Evolutionary conservation across 2,113 vertebrate genomes (phyloP), one percentile per base, ranked within the genome.

Genomic region (Equus przewalskii): DNA sequence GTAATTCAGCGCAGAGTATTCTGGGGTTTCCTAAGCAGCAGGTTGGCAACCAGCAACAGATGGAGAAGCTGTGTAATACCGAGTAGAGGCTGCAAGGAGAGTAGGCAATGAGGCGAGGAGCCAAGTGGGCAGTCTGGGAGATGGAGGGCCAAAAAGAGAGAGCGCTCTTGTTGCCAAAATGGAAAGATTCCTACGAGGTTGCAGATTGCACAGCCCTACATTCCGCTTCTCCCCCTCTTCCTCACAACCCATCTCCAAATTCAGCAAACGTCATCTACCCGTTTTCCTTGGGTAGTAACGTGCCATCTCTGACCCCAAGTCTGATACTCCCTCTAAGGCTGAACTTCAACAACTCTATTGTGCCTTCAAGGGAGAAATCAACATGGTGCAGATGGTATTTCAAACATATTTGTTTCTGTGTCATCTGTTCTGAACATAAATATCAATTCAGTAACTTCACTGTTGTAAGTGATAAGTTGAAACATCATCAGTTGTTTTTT

Each of bases 381-480:
- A 65, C 56, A 13, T 0, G 2, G 83, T 62, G 4, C 96, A 97
- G 97, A 97, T 97, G 98, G 96, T 54, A 79, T 97, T 98, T 98
- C 95, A 72, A 96, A 87, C 69, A 56, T 89, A 81, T 97, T 98
- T 96, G 83, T 94, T 98, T 98, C 65, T 58, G 69, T 98, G 96
- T 98, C 96, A 97, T 97, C 98, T 98, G 98, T 91, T 97, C 90
- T n/a, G 56, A 96, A 94, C 93, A 92, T 95, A 98, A 96, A 97
- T 94, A 98, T 96, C 98, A 97, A 92, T 97, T 97, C 28, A 56
- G 76, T 97, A 97, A 92, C 98, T 97, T 98, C 92, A 7, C 94
- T 98, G 81, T 93, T 97, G 85, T 92, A 97, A 97, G 72, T 75
- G 95, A 97, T 96, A 96, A 98, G 75, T 92, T 97, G 98, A 97